Conservation (phyloP, 2,888 invertebrate genomes). For the Argynnis bischoffii region DNA sequence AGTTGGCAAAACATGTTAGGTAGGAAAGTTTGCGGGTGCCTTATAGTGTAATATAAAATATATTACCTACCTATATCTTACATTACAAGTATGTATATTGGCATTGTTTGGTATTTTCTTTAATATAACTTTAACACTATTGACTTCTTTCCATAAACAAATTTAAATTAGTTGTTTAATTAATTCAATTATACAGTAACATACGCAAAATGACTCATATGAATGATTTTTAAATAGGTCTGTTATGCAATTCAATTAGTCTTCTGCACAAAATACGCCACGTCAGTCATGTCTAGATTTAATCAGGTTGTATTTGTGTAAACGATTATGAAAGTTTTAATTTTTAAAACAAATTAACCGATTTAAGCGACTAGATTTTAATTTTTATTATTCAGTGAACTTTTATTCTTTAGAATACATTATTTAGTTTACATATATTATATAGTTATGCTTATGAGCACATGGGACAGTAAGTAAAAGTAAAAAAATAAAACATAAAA, state of each 20-base stretch:
- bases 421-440: no score
- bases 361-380: no score
- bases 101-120: not conserved
- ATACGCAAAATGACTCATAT: conserved; percentile 11
- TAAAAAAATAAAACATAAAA: no score
- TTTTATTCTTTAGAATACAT: no score
- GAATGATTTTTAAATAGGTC: conserved; percentile 15
- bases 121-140: not conserved
- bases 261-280: conserved; percentile 18
- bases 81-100: no score
- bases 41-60: no score
- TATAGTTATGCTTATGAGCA: no score
- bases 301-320: conserved; percentile 12
- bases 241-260: conserved; percentile 26
- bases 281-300: conserved; percentile 17
- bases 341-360: not conserved
- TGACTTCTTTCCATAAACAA: conserved; percentile 8
- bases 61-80: no score
- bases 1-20: no score
- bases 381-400: no score
- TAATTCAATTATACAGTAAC: conserved; percentile 2
- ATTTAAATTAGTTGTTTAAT: conserved; percentile 20
- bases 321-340: not conserved
- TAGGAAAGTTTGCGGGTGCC: no score
- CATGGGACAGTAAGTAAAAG: no score